phyloP scores from a whole-genome alignment of 2,888 invertebrate species.

The Alsophila aescularia region DNA sequence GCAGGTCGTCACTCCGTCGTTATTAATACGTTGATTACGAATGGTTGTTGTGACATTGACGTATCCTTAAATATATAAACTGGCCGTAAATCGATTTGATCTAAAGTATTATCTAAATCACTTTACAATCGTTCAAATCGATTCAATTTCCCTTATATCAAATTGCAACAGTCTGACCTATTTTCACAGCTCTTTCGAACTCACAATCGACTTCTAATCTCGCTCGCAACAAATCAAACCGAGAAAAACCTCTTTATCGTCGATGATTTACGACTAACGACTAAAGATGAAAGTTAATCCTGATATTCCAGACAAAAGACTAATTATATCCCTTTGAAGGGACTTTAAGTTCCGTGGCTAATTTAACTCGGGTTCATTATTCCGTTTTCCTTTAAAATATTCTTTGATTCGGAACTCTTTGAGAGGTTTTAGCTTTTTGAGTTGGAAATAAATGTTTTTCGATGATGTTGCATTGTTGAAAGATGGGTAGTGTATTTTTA shows the following conservation, averaged over 20 bases:
- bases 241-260: slow-evolving; percentile 26
- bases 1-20: too few species aligned
- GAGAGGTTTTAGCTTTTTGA: slow-evolving; percentile 24
- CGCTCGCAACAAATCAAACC: slow-evolving; percentile 26
- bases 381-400: slow-evolving; percentile 27
- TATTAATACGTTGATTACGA: too few species aligned
- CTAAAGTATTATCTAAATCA: neutral
- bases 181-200: slow-evolving; percentile 1
- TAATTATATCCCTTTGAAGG: slow-evolving; percentile 70
- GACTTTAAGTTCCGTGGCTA: slow-evolving; percentile 56
- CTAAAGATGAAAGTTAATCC: slow-evolving; percentile 43
- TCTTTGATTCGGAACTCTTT: slow-evolving; percentile 31
- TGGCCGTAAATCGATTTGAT: neutral
- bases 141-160: neutral
- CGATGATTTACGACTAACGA: slow-evolving; percentile 33
- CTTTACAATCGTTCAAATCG: neutral
- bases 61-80: too few species aligned
- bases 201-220: slow-evolving; percentile 24
- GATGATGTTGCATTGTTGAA: too few species aligned
- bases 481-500: too few species aligned
- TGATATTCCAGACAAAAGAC: slow-evolving; percentile 59
- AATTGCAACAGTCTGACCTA: slow-evolving; percentile 7
- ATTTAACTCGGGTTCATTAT: slow-evolving; percentile 64
- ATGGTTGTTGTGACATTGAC: too few species aligned
- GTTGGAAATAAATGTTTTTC: slow-evolving; percentile 4